phyloP scores from a whole-genome alignment of 2,797 vertebrate species.

The Lophotriccus pileatus region DNA sequence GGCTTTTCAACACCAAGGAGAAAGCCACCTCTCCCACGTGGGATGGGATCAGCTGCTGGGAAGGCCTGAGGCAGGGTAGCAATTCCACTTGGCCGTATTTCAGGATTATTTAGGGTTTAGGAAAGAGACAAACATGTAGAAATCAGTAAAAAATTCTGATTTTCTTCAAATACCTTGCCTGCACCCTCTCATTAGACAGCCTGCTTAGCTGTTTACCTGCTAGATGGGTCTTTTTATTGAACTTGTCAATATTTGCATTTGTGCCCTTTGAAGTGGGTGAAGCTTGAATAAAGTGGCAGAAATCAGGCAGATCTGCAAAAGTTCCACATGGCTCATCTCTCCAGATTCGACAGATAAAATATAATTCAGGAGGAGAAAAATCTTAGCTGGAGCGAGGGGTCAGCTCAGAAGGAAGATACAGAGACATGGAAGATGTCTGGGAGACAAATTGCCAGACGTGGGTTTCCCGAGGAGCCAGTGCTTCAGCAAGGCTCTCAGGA shows the following conservation, averaged over 20 bases:
- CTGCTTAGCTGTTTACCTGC: conserved; percentile 2
- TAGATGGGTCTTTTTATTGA: background rate
- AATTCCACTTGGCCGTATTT: background rate
- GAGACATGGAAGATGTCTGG: background rate
- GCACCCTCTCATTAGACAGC: background rate
- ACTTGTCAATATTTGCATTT: conserved; percentile 31
- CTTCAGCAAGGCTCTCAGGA: background rate
- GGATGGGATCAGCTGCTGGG: background rate
- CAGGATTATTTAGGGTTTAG: background rate
- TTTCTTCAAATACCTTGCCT: background rate
- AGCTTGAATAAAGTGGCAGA: background rate
- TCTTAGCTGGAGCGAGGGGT: background rate
- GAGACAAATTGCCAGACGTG: background rate
- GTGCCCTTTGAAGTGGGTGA: background rate
- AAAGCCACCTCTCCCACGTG: rapidly evolving
- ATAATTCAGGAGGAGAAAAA: conserved; percentile 25
- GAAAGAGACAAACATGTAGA: background rate
- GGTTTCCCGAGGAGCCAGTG: rapidly evolving
- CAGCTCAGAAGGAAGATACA: conserved; percentile 26
- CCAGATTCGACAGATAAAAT: background rate
- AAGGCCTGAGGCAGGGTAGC: background rate
- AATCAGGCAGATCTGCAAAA: background rate
- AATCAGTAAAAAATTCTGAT: background rate
- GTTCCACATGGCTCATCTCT: background rate
- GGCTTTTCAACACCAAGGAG: background rate